phyloP scores from a whole-genome alignment of 2,888 invertebrate genomes.

The Machimus atricapillus region DNA sequence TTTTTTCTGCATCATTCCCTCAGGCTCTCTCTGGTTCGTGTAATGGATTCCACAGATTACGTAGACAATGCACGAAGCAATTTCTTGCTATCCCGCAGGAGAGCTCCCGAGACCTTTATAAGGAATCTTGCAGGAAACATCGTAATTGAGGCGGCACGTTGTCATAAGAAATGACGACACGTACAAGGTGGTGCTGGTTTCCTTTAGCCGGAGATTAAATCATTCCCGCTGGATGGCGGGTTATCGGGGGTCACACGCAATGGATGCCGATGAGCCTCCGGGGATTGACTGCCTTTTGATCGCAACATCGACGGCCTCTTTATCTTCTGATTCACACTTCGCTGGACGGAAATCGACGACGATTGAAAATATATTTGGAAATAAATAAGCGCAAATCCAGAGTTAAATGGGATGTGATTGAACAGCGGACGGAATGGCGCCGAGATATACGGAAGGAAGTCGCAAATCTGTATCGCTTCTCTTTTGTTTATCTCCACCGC shows the following conservation, averaged over 20 bases:
- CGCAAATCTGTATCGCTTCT: background rate
- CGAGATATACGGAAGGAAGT: background rate
- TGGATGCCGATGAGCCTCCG: background rate
- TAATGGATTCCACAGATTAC: background rate
- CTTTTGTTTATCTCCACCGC: background rate
- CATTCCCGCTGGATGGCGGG: background rate
- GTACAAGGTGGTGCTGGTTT: background rate
- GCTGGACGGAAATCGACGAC: background rate
- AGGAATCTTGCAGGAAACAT: background rate
- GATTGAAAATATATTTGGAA: background rate
- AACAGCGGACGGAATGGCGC: background rate
- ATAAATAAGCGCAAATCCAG: background rate
- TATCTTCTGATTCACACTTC: slow-evolving; percentile 13
- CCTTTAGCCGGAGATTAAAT: background rate
- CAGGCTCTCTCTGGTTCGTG: too few species aligned
- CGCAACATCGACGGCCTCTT: background rate
- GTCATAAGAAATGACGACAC: background rate
- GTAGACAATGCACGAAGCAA: background rate
- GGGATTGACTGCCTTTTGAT: background rate
- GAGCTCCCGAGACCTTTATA: background rate
- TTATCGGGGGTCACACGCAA: background rate
- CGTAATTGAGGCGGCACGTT: background rate
- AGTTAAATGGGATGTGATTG: background rate
- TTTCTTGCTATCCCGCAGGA: background rate
- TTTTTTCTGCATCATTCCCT: background rate